Evolutionary conservation across 2,113 vertebrate genomes (phyloP).

Genomic region (Calonectris borealis): DNA sequence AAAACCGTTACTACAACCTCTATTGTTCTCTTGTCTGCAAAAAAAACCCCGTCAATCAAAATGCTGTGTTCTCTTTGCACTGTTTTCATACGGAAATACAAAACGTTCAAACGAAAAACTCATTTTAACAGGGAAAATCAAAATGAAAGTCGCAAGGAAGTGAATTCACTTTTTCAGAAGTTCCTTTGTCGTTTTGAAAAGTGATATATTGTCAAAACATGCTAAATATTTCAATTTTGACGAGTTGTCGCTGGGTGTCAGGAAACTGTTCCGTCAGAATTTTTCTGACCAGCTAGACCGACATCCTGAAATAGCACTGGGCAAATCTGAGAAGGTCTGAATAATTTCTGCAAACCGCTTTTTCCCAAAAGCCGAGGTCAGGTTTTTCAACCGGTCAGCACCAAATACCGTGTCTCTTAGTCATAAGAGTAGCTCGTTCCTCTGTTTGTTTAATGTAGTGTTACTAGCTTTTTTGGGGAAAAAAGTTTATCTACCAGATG

Average conservation of each 20-base stretch:
- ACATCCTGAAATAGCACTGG: background rate
- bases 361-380: background rate
- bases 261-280: background rate
- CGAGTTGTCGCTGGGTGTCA: background rate
- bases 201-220: background rate
- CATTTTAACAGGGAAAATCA: background rate
- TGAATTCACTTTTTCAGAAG: background rate
- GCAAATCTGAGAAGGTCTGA: background rate
- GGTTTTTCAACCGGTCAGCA: fast-evolving
- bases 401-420: too few species aligned
- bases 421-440: fast-evolving
- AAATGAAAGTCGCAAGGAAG: background rate
- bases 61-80: background rate
- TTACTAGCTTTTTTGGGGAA: fast-evolving
- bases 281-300: background rate
- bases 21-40: background rate
- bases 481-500: background rate
- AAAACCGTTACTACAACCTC: background rate
- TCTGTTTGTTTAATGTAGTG: background rate
- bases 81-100: background rate
- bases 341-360: background rate
- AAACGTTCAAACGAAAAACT: background rate
- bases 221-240: background rate
- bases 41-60: background rate
- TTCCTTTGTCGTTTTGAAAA: background rate